Evolutionary conservation across 2,797 vertebrate species (phyloP), one percentile per base, ranked within the genome.

Genomic region (Artibeus lituratus): DNA sequence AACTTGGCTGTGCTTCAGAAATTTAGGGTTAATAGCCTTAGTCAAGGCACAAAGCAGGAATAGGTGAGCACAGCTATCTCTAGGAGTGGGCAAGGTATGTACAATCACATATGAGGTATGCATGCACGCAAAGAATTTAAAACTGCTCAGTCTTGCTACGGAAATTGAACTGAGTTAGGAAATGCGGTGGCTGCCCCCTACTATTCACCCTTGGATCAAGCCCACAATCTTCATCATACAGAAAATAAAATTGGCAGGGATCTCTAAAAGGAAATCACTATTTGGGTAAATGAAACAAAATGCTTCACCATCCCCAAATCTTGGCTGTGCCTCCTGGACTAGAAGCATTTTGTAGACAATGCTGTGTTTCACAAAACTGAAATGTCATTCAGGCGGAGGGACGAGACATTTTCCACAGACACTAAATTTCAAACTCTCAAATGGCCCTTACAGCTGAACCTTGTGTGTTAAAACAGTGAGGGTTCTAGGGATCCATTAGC

Each of bases 1-100:
- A 96, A 98, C 98, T 98, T 98, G 97, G 98, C 98, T 98, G 99
- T 99, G 99, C 98, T 99, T 99, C 98, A 94, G 97, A 98, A 98
- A 97, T 97, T 97, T 97, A 98, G 98, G 98, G 92, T 98, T 97
- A 96, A 87, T 97, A 98, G 98, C 98, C 98, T 98, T 98, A 92
- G 85, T 95, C 97, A 98, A 99, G 98, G 98, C 98, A 98, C 98
- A 97, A 93, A 98, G 97, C 70, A 94, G 95, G 95, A 97, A 97
- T 42, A 98, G 94, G 96, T 97, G 90, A 98, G 98, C 98, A 99
- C 98, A 98, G 98, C 98, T 97, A 77, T 97, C 91, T 98, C 96
- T 96, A 97, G 94, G 97, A 98, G 95, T 97, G 90, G 97, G 97
- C 90, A 96, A 98, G 95, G 96, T 98, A 97, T 84, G 29, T 98